Percentiles rank a stretch among this genome's conserved stretches.
Evolutionary conservation across 2,113 vertebrate genomes (phyloP).

Genomic region (Gymnobelideus leadbeateri): DNA sequence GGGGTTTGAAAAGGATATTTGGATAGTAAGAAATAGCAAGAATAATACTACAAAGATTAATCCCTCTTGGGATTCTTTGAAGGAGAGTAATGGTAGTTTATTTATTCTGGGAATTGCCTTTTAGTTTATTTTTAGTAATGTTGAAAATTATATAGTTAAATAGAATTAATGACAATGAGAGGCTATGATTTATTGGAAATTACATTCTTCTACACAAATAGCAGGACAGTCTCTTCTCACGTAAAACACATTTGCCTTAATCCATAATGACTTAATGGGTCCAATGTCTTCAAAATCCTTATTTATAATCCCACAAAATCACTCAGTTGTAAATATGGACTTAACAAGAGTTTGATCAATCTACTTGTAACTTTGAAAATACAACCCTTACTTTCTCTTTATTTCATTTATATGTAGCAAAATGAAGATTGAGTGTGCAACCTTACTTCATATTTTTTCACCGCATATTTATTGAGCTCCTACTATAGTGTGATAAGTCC

Average conservation of each 20-base stretch:
- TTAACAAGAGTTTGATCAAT: not conserved
- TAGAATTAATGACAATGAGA: not conserved
- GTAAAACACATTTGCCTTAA: too few species aligned
- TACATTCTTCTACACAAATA: conserved; percentile 34
- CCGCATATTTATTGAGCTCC: not conserved
- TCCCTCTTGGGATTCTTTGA: not conserved
- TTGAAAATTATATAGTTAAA: conserved; percentile 11
- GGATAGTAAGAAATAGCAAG: conserved; percentile 61
- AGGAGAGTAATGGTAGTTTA: conserved; percentile 27
- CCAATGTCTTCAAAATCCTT: too few species aligned
- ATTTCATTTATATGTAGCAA: not conserved
- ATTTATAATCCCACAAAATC: too few species aligned
- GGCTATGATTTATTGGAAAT: conserved; percentile 19
- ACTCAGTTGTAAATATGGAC: too few species aligned
- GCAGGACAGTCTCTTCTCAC: not conserved
- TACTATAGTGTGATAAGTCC: not conserved
- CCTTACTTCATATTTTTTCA: not conserved
- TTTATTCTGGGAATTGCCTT: not conserved
- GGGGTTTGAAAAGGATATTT: conserved; percentile 54
- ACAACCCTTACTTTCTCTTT: not conserved
- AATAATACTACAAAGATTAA: conserved; percentile 49
- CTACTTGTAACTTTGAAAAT: not conserved
- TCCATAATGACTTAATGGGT: too few species aligned
- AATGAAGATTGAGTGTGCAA: not conserved
- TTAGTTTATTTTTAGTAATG: not conserved